Evolutionary conservation across 2,113 vertebrate genomes (phyloP), one percentile per base, ranked within the genome.

Genomic region (Mola mola): DNA sequence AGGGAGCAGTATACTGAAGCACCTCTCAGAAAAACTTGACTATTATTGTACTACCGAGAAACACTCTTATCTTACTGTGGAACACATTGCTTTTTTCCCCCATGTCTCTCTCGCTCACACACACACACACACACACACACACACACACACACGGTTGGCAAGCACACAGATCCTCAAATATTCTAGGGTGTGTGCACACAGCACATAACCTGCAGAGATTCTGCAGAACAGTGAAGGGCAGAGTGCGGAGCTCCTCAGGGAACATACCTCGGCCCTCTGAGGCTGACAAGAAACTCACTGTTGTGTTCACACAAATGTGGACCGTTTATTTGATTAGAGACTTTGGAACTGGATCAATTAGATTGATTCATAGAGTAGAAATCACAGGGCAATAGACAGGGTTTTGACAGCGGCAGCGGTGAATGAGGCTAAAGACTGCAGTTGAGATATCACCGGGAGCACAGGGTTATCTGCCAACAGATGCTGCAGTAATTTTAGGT

Each of bases 21-120:
- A 78, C 82, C 85, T 85, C 82, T 87, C 49, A 68, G 60, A 60
- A 50, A 78, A 69, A 64, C 36, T 19, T 50, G 49, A 77, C 78
- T 75, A 74, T 83, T 76, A 78, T 63, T 75, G 76, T 81, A 67
- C 62, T 20, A 22, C 68, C 48, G 74, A 68, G 53, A 66, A 58
- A 76, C 10, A 13, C 66, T 79, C 58, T 75, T n/a, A 68, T 71
- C 52, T 71, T 6, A 13, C 41, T 37, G 37, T 75, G 55, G 31
- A 58, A 28, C 41, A 50, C 62, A 24, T 37, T 22, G 8, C 6
- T 61, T 31, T 46, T 36, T 19, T 31, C 4, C 10, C n/a, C 8
- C 12, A 17, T 44, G 24, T 62, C n/a, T 51, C 22, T 63, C 47
- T 41, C 17, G 40, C 36, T 37, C 43, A n/a, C 38, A 9, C 37